These are phyloP conservation scores for Cantharis nigra DNA, from an alignment of 2,888 invertebrate genomes.

Conservation along the genomic window DNA sequence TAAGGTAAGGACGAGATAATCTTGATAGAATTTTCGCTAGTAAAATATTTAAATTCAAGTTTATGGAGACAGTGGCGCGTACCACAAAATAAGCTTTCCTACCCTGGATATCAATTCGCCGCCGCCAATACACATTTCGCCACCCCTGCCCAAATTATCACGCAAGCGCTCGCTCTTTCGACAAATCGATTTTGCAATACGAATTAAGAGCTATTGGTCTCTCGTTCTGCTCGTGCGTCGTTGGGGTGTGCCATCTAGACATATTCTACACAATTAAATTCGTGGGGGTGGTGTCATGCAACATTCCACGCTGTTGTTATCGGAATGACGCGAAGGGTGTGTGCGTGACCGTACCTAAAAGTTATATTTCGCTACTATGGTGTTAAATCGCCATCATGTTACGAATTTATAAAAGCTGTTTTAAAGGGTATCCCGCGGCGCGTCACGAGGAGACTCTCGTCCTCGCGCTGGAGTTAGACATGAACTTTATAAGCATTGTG, in stretches of 20 bases:
- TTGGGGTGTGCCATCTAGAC: slow-evolving; percentile 48
- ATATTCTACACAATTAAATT: slow-evolving; percentile 44
- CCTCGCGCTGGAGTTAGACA: slow-evolving; percentile 45
- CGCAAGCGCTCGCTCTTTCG: slow-evolving; percentile 15
- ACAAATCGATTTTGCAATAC: slow-evolving; percentile 41
- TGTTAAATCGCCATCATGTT: slow-evolving; percentile 44
- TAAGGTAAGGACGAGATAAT: not conserved
- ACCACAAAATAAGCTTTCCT: not conserved
- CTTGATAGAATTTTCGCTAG: not conserved
- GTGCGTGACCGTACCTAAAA: slow-evolving; percentile 37
- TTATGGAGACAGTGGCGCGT: not conserved
- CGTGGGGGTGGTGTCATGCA: slow-evolving; percentile 48
- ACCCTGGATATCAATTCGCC: not conserved
- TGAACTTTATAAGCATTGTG: slow-evolving; percentile 49
- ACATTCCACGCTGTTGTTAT: slow-evolving; percentile 46
- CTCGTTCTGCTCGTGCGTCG: slow-evolving; percentile 44
- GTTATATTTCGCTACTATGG: slow-evolving; percentile 39
- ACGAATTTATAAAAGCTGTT: slow-evolving; percentile 37
- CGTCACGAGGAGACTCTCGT: slow-evolving; percentile 35
- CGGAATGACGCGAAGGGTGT: slow-evolving; percentile 50
- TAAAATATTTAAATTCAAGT: not conserved
- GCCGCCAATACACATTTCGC: not conserved
- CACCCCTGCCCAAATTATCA: not conserved
- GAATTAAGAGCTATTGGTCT: slow-evolving; percentile 43
- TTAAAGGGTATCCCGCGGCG: slow-evolving; percentile 31